phyloP scores from a whole-genome alignment of 2,888 invertebrate genomes.

The Thera britannica region DNA sequence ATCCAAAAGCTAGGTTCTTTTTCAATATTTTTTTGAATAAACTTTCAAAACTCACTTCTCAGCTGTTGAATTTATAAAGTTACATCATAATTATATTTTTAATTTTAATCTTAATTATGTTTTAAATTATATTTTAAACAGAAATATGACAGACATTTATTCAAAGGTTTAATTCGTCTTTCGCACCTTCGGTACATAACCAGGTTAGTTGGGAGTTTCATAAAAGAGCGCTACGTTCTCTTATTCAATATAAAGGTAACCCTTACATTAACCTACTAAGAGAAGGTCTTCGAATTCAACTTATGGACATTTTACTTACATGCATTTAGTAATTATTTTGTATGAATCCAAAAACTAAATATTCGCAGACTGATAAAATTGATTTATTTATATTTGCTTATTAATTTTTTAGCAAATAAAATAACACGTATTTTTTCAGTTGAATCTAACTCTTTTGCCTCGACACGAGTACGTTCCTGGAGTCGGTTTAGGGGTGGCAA shows the following conservation, averaged over 20 bases:
- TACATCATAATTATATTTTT: too few relatives aligned
- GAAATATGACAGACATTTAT: too few relatives aligned
- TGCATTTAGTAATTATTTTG: conserved; percentile 35
- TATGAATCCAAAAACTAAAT: conserved; percentile 8
- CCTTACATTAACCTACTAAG: conserved; percentile 48
- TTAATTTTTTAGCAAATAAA: conserved; percentile 3
- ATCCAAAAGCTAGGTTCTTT: too few relatives aligned
- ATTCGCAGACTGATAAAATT: conserved; percentile 32
- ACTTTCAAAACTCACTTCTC: too few relatives aligned
- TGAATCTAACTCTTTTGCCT: conserved; percentile 83
- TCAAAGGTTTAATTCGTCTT: conserved; percentile 8
- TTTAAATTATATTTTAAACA: too few relatives aligned
- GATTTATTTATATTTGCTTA: conserved; percentile 13
- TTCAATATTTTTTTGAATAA: too few relatives aligned
- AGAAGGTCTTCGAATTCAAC: conserved; percentile 40
- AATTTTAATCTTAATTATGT: too few relatives aligned
- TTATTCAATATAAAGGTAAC: conserved; percentile 39
- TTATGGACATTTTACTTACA: conserved; percentile 43
- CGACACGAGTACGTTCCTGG: conserved; percentile 86
- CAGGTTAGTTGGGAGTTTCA: conserved; percentile 35
- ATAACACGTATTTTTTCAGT: conserved; percentile 54
- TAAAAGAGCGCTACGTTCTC: conserved; percentile 42
- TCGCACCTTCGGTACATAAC: conserved; percentile 8
- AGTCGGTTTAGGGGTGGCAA: conserved; percentile 88
- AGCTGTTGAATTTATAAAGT: too few relatives aligned